Percentiles rank a stretch among this genome's conserved stretches.
These are phyloP conservation scores for Latrodectus geometricus DNA, from an alignment of 1,140 invertebrate genomes.

Conservation along the genomic window DNA sequence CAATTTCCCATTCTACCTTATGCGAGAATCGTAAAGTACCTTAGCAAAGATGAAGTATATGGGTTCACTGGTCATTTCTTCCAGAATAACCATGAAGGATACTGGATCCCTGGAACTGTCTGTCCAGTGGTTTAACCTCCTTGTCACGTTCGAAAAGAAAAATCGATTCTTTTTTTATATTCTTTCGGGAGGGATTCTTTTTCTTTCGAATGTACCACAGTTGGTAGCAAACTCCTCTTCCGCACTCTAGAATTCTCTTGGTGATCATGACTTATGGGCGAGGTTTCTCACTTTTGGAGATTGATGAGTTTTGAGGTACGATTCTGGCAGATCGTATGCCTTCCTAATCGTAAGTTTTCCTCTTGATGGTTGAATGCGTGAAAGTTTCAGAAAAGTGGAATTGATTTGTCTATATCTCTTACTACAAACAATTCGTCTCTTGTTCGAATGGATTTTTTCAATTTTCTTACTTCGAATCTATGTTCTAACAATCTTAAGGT, in stretches of 20 bases:
- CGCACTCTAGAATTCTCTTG: background rate
- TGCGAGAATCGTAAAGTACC: background rate
- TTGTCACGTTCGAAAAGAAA: slow-evolving; percentile 29
- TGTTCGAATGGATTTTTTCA: too few relatives aligned
- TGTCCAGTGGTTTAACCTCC: slow-evolving; percentile 2
- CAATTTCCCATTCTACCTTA: background rate
- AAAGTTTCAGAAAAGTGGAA: too few relatives aligned
- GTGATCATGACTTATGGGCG: slow-evolving; percentile 38
- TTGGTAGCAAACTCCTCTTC: slow-evolving; percentile 1
- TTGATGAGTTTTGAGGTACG: slow-evolving; percentile 1
- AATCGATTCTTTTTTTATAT: slow-evolving; percentile 35
- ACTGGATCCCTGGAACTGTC: background rate
- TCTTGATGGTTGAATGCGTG: background rate
- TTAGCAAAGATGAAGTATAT: background rate
- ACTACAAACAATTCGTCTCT: too few relatives aligned
- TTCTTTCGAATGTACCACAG: slow-evolving; percentile 29
- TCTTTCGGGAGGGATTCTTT: slow-evolving; percentile 7
- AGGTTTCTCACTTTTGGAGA: slow-evolving; percentile 29
- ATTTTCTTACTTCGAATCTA: too few relatives aligned
- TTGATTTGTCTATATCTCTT: too few relatives aligned
- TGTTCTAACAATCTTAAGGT: too few relatives aligned
- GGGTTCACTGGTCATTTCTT: background rate
- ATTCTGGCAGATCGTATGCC: background rate
- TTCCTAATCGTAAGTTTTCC: background rate
- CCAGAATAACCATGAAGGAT: slow-evolving; percentile 1